A percentile compares a stretch with the other conserved stretches of the same genome.
Evolutionary conservation across 2,797 vertebrate genomes (phyloP).

Genomic region (Aplochiton taeniatus): DNA sequence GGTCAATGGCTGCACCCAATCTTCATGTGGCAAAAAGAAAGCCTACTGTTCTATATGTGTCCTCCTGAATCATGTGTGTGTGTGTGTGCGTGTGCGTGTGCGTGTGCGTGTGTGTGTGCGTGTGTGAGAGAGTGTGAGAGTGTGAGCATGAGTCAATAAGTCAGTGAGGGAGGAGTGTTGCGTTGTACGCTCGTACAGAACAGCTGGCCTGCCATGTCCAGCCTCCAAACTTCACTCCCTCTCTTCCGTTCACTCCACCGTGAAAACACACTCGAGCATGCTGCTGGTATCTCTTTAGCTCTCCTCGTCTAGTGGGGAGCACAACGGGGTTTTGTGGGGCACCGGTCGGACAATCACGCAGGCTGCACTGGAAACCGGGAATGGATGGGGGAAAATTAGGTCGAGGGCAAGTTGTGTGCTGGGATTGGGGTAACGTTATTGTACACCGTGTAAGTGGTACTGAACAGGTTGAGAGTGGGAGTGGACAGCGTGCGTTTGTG

Average conservation of each 20-base stretch:
- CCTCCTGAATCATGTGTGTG: too few relatives aligned
- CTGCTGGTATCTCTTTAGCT: constrained; percentile 69
- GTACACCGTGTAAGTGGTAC: background rate
- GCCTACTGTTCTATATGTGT: background rate
- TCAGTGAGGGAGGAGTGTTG: constrained; percentile 32
- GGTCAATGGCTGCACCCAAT: constrained; percentile 37
- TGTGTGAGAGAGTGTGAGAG: constrained; percentile 10
- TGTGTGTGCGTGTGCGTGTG: constrained; percentile 11
- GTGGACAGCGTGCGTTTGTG: background rate
- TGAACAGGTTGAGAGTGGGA: background rate
- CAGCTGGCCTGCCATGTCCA: constrained; percentile 59
- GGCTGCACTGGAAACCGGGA: too few relatives aligned
- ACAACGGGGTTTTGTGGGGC: too few relatives aligned
- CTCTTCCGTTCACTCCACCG: constrained; percentile 45
- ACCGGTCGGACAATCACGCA: too few relatives aligned
- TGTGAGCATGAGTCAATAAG: constrained; percentile 16
- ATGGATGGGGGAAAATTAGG: background rate
- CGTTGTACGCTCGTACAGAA: constrained; percentile 40
- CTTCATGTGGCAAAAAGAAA: constrained; percentile 27
- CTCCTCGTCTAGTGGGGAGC: constrained; percentile 19
- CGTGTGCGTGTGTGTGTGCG: constrained; percentile 18
- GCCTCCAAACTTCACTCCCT: constrained; percentile 17
- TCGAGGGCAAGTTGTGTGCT: background rate
- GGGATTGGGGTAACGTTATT: background rate
- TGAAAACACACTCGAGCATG: constrained; percentile 59